These are phyloP conservation scores for Cyprinus carpio DNA, from an alignment of 2,113 vertebrate species.

Conservation along the genomic window DNA sequence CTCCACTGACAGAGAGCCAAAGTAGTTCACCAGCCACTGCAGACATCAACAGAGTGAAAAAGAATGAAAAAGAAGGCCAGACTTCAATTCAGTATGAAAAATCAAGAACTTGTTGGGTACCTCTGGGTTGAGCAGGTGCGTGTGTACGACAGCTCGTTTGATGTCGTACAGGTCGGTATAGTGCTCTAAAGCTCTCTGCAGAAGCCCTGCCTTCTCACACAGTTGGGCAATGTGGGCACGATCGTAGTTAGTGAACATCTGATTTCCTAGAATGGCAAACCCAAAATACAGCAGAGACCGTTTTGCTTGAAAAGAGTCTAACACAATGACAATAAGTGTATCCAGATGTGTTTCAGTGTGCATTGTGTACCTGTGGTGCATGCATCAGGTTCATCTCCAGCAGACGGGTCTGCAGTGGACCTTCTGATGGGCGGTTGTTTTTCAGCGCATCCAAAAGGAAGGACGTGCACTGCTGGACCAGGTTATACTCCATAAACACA, in stretches of 20 bases:
- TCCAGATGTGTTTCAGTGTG: neutral
- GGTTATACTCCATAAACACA: conserved; percentile 99
- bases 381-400: conserved; percentile 99
- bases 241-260: conserved; percentile 98
- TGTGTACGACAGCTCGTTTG: conserved; percentile 96
- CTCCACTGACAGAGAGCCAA: too few species aligned
- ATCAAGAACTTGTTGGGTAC: conserved; percentile 64
- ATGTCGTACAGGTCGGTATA: conserved; percentile 98
- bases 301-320: neutral
- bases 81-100: neutral
- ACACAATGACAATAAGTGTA: neutral
- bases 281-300: too few species aligned
- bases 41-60: neutral
- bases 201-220: conserved; percentile 94
- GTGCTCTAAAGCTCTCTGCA: conserved; percentile 94
- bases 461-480: conserved; percentile 97
- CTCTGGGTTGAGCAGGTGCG: conserved; percentile 97
- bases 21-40: neutral
- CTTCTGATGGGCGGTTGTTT: conserved; percentile 95
- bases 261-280: conserved; percentile 96
- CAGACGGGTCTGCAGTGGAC: conserved; percentile 92
- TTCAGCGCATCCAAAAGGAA: conserved; percentile 95
- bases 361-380: conserved; percentile 85
- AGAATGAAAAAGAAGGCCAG: neutral
- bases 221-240: conserved; percentile 96